Evolutionary conservation across 2,797 vertebrate species (phyloP).

Genomic region (Lacerta bilineata): DNA sequence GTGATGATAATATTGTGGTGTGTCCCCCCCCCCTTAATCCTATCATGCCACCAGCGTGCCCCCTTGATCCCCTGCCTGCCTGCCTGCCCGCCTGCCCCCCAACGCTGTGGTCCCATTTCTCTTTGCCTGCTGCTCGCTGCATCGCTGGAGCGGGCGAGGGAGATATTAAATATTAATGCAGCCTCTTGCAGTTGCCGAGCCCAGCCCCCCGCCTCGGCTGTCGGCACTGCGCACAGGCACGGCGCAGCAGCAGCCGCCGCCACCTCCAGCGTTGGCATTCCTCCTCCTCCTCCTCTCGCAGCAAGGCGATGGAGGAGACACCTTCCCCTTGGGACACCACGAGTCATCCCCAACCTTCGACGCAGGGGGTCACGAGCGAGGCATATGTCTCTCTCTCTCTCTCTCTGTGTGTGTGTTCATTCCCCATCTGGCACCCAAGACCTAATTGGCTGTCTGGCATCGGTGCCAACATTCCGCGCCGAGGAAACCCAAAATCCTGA

Average conservation of each 20-base stretch:
- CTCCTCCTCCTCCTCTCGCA: not conserved
- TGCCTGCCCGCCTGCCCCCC: not conserved
- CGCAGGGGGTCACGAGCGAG: not conserved
- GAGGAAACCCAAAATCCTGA: conserved; percentile 31
- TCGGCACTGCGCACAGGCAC: conserved; percentile 44
- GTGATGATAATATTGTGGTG: not conserved
- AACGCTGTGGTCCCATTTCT: conserved; percentile 22
- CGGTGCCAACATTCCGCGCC: not conserved
- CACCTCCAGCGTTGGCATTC: not conserved
- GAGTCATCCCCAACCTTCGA: not conserved
- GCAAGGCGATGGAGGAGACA: not conserved
- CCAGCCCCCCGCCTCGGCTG: conserved; percentile 21
- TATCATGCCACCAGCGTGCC: not conserved
- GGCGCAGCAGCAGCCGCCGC: not conserved
- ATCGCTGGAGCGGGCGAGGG: conserved; percentile 37
- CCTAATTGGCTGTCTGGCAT: conserved; percentile 20
- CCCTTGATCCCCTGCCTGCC: not conserved
- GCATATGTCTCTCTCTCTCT: not conserved
- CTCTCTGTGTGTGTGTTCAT: too few relatives aligned
- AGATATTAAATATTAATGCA: conserved; percentile 58
- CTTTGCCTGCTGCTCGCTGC: conserved; percentile 36
- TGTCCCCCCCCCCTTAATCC: too few relatives aligned
- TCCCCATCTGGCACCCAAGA: conserved; percentile 9
- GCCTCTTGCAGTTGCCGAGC: conserved; percentile 45
- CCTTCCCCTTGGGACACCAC: not conserved